These are phyloP conservation scores for Periparus ater DNA, from an alignment of 2,797 vertebrate genomes.

Conservation along the genomic window DNA sequence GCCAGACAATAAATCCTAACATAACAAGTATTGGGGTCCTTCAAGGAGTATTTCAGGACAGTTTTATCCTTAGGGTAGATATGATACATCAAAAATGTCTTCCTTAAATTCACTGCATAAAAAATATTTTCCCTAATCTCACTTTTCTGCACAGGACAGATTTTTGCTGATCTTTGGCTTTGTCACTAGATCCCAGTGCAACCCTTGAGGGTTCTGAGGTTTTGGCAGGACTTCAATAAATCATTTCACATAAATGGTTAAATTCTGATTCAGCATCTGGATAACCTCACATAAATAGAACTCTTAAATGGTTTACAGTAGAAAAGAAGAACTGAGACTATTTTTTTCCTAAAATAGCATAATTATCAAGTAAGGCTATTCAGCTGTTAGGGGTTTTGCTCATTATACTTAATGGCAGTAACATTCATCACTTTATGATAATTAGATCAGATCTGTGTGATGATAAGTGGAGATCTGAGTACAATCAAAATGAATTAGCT, in stretches of 20 bases:
- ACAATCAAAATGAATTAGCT: conserved; percentile 31
- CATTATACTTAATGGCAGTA: not conserved
- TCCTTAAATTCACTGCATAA: not conserved
- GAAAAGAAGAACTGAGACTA: not conserved
- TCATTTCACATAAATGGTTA: not conserved
- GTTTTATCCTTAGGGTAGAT: not conserved
- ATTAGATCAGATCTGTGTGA: conserved; percentile 26
- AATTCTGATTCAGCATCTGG: not conserved
- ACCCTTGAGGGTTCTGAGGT: not conserved
- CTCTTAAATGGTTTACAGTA: not conserved
- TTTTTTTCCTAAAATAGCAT: not conserved
- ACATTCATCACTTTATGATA: conserved; percentile 16
- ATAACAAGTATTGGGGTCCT: not conserved
- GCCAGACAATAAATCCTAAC: not conserved
- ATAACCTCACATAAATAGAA: not conserved
- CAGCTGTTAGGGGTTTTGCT: not conserved
- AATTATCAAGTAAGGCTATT: conserved; percentile 1
- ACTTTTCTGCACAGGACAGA: not conserved
- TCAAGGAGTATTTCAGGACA: not conserved
- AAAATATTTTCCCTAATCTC: not conserved
- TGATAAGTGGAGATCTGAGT: not conserved
- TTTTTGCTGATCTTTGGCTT: not conserved
- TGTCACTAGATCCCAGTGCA: not conserved
- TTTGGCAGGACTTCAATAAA: not conserved
- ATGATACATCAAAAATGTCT: not conserved